These are phyloP conservation scores for Poecile montanus DNA, from an alignment of 2,797 vertebrate species.

Conservation along the genomic window DNA sequence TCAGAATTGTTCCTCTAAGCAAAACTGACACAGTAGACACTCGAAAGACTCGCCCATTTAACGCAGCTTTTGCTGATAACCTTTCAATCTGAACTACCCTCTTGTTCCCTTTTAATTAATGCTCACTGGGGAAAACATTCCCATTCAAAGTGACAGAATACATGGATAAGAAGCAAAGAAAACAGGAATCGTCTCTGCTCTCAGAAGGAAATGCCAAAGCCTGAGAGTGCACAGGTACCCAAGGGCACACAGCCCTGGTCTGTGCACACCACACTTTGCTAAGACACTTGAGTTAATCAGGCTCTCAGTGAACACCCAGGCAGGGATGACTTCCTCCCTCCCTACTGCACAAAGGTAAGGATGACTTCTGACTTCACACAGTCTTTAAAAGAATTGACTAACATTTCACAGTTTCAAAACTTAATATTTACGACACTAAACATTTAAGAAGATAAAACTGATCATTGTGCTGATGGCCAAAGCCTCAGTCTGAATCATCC, in stretches of 20 bases:
- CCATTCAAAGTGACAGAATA: not conserved
- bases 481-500: not conserved
- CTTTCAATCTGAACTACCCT: not conserved
- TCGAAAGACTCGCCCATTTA: not conserved
- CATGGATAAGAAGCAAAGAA: not conserved
- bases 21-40: not conserved
- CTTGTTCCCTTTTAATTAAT: not conserved
- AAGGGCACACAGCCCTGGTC: not conserved
- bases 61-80: not conserved
- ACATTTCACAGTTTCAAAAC: not conserved
- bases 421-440: not conserved
- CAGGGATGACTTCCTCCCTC: not conserved
- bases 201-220: not conserved
- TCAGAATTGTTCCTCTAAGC: not conserved
- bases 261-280: too few species aligned
- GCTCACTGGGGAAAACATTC: not conserved
- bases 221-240: not conserved
- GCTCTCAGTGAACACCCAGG: not conserved
- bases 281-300: rapidly evolving
- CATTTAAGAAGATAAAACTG: not conserved
- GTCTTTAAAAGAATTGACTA: not conserved
- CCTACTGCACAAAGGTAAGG: not conserved
- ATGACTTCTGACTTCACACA: not conserved
- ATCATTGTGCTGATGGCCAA: not conserved
- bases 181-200: not conserved